These are phyloP conservation scores for Drosophila bifasciata DNA, from an alignment of 1,140 invertebrate species.

Conservation along the genomic window DNA sequence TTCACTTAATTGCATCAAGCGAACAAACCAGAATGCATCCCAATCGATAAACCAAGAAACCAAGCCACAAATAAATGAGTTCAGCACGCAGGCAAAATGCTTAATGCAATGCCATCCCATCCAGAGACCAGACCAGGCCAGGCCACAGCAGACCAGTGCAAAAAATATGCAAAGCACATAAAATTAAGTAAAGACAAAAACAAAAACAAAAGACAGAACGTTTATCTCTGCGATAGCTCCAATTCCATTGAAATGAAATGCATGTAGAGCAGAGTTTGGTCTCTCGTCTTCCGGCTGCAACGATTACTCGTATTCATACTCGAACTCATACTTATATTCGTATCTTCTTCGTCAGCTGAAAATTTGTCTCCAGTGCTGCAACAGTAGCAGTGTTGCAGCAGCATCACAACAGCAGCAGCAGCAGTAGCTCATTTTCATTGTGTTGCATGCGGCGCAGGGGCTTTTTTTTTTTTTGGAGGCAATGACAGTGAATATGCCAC, in stretches of 20 bases:
- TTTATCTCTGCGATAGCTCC: constrained; percentile 67
- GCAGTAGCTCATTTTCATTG: constrained; percentile 74
- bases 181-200: constrained; percentile 76
- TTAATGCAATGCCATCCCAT: constrained; percentile 74
- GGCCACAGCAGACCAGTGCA: background rate
- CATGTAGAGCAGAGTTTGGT: constrained; percentile 41
- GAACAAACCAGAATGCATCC: constrained; percentile 70
- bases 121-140: constrained; percentile 7
- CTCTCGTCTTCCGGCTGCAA: no score
- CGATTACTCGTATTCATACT: background rate
- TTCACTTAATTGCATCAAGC: constrained; percentile 77
- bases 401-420: constrained; percentile 25
- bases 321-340: no score
- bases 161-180: constrained; percentile 79
- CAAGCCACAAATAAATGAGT: constrained; percentile 71
- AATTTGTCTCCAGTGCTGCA: constrained; percentile 51
- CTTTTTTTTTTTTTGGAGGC: constrained; percentile 59
- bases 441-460: constrained; percentile 37
- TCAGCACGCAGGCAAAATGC: constrained; percentile 74
- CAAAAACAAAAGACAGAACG: constrained; percentile 64
- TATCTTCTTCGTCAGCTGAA: constrained; percentile 46
- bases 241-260: constrained; percentile 74
- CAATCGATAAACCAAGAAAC: constrained; percentile 70
- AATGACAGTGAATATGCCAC: constrained; percentile 46
- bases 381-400: constrained; percentile 13